phyloP scores from a whole-genome alignment of 2,797 vertebrate species.

The Erpetoichthys calabaricus region DNA sequence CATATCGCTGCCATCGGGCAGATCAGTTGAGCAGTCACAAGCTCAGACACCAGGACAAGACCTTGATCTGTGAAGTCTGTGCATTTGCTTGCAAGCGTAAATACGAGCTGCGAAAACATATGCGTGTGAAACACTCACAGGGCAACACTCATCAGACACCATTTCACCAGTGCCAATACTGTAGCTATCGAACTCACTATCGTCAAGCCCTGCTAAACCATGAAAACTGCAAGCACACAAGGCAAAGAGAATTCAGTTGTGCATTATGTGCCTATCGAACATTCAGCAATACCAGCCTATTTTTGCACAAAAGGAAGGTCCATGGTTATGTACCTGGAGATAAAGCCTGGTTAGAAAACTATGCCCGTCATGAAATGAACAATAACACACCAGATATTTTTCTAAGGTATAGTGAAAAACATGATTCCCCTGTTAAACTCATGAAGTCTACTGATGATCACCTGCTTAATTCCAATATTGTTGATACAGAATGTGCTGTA shows the following conservation, averaged over 20 bases:
- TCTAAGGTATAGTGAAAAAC: constrained; percentile 34
- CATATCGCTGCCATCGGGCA: constrained; percentile 83
- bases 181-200: constrained; percentile 73
- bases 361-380: constrained; percentile 62
- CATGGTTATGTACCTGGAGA: constrained; percentile 85
- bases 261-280: constrained; percentile 78
- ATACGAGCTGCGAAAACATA: constrained; percentile 82
- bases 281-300: constrained; percentile 86
- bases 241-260: constrained; percentile 69
- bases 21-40: constrained; percentile 96
- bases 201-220: constrained; percentile 85
- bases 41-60: constrained; percentile 83
- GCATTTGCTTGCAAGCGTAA: constrained; percentile 91
- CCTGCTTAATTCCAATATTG: no score
- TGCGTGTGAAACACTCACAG: constrained; percentile 69
- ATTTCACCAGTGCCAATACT: constrained; percentile 74
- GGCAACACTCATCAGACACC: constrained; percentile 39
- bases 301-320: constrained; percentile 86
- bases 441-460: neutral
- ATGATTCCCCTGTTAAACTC: neutral
- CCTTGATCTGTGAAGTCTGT: constrained; percentile 87
- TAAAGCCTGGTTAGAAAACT: constrained; percentile 73
- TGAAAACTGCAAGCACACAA: constrained; percentile 92
- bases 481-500: no score
- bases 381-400: constrained; percentile 32